Conservation (phyloP, 2,113 vertebrate species). For the Phalacrocorax pelagicus region DNA sequence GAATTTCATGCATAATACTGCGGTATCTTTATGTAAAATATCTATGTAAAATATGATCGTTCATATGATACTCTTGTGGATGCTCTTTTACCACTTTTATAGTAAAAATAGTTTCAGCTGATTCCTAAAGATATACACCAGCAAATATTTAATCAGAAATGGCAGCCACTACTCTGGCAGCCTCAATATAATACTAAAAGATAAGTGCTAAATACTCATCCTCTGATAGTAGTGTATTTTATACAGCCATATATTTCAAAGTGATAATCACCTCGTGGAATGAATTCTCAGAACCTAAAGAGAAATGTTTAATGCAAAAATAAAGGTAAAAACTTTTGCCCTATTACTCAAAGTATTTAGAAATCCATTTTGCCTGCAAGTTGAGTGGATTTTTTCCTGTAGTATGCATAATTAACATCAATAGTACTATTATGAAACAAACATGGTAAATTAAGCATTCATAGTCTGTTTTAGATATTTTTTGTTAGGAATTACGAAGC, state of each 20-base stretch:
- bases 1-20: not conserved
- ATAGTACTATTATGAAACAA: not conserved
- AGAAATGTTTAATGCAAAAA: not conserved
- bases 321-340: not conserved
- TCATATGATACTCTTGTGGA: not conserved
- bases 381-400: not conserved
- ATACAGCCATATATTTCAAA: not conserved
- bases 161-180: not conserved
- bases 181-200: not conserved
- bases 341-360: not conserved
- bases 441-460: not conserved
- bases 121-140: not conserved
- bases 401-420: not conserved
- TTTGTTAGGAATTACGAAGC: not conserved
- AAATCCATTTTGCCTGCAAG: not conserved
- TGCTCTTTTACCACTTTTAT: not conserved
- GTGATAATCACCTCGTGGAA: not conserved
- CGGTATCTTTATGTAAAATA: not conserved
- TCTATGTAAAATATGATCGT: not conserved
- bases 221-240: not conserved
- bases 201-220: not conserved
- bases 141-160: not conserved
- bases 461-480: not conserved
- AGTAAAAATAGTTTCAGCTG: not conserved
- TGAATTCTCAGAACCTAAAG: not conserved